Evolutionary conservation across 2,113 vertebrate species (phyloP), one percentile per base, ranked within the genome.

Genomic region (Rhea pennata): DNA sequence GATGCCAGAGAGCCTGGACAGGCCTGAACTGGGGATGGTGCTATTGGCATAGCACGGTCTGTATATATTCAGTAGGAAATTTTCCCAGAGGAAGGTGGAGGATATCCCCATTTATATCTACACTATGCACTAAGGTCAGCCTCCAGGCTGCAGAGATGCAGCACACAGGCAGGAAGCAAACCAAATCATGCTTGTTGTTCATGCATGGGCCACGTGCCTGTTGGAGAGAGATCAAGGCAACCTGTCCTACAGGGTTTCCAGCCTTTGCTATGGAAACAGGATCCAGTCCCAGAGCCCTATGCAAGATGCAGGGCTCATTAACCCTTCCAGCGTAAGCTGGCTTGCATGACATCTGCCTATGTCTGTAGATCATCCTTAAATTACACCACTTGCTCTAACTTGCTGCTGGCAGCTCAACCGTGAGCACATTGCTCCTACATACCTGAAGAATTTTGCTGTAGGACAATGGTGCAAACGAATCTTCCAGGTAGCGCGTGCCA

Each of bases 401-500:
- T 13, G 19, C 58, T 44, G 56, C 24, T 58, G 64, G 44, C 48
- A 90, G 48, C 54, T 88, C 53, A 36, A 13, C 27, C 79, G 39
- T 6, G 3, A 69, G 4, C 23, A 7, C 6, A 0, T 3, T 23
- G 9, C 71, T 73, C 8, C 27, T 42, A 17, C 97, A 93, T 33
- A 98, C 98, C 98, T 40, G 94, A n/a, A 94, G 84, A 16, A 94
- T 83, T 75, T 95, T 94, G 91, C 58, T 75, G 19, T 96, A 95
- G 9, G 82, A 88, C 87, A 96, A 88, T 67, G 98, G 98, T 10
- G 92, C 86, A 6, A 99, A 98, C 3, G 97, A 96, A 40, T 98
- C 98, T 4, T 96, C 96, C 16, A 98, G 95, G 84, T 98, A 99
- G 9, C 97, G 98, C 29, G 95, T 97, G 14, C 98, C 98, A 0